Evolutionary conservation across 2,888 invertebrate species (phyloP).

Genomic region (Aleiodes alternator): DNA sequence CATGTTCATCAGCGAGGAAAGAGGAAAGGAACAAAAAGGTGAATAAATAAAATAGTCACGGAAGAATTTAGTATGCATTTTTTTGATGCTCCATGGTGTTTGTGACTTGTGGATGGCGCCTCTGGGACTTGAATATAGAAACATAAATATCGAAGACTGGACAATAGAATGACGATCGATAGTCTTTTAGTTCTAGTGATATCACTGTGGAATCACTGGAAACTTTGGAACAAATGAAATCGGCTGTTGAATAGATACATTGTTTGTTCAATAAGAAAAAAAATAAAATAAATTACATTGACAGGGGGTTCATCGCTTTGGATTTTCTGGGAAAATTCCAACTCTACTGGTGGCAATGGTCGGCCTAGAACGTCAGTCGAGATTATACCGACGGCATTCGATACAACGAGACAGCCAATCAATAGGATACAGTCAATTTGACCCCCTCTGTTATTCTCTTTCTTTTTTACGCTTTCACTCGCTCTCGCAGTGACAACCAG

Average conservation of each 20-base stretch:
- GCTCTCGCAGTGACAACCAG: conserved; percentile 29
- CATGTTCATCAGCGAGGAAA: conserved; percentile 42
- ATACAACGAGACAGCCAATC: conserved; percentile 69
- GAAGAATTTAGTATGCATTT: conserved; percentile 7
- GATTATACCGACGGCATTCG: conserved; percentile 65
- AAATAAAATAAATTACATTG: not conserved
- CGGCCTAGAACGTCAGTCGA: conserved; percentile 50
- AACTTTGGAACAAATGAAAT: conserved; percentile 23
- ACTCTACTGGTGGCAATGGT: conserved; percentile 41
- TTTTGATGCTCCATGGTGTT: not conserved
- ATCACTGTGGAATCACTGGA: conserved; percentile 6
- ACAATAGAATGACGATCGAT: conserved; percentile 24
- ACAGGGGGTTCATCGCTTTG: conserved; percentile 3
- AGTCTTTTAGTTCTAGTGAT: conserved; percentile 27
- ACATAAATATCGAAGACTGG: not conserved
- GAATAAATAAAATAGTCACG: not conserved
- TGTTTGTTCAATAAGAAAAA: conserved; percentile 26
- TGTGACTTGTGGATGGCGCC: conserved; percentile 37
- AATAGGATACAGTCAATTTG: conserved; percentile 65
- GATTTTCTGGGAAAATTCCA: conserved; percentile 37
- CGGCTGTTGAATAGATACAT: conserved; percentile 35
- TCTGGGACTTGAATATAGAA: not conserved
- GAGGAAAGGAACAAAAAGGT: conserved; percentile 10
- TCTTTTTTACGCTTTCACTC: conserved; percentile 12
- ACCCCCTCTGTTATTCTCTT: conserved; percentile 24